A percentile compares a stretch with the other conserved stretches of the same genome.
These are phyloP conservation scores for Dicerorhinus sumatrensis DNA, from an alignment of 2,113 vertebrate species.

Conservation along the genomic window DNA sequence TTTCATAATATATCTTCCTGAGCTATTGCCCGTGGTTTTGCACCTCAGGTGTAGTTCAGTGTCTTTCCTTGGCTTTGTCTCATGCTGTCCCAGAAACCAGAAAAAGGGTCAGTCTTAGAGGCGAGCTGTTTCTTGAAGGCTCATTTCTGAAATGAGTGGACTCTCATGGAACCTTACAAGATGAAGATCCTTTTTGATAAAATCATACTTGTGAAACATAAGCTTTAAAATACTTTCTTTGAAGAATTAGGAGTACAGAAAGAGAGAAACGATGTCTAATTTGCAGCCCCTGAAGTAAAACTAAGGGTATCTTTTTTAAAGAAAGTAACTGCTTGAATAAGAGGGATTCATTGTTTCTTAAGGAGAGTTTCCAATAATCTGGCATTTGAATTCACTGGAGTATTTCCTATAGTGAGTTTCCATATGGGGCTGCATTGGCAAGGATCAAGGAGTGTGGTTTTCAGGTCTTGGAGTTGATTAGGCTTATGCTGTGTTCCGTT, in stretches of 20 bases:
- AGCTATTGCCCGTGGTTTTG: not conserved
- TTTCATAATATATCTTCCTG: not conserved
- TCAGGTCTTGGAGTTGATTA: constrained; percentile 57
- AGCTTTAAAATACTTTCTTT: constrained; percentile 35
- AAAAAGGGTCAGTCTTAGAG: not conserved
- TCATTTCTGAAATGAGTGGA: constrained; percentile 45
- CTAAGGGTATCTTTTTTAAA: not conserved
- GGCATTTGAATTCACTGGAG: constrained; percentile 60
- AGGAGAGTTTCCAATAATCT: constrained; percentile 55
- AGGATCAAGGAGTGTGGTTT: constrained; percentile 59
- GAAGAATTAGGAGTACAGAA: constrained; percentile 25
- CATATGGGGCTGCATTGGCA: constrained; percentile 49
- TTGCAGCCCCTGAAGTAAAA: constrained; percentile 40
- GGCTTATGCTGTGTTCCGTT: constrained; percentile 13
- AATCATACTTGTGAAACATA: constrained; percentile 19
- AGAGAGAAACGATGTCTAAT: constrained; percentile 31
- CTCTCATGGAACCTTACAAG: not conserved
- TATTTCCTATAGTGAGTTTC: constrained; percentile 71
- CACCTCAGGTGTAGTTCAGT: not conserved
- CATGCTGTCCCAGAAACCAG: not conserved
- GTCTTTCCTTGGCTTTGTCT: not conserved
- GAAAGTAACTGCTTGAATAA: constrained; percentile 49
- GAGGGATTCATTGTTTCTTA: constrained; percentile 20
- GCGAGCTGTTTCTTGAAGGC: constrained; percentile 14
- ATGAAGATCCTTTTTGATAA: constrained; percentile 46